Evolutionary conservation across 2,797 vertebrate species (phyloP).

Genomic region (Antrozous pallidus): DNA sequence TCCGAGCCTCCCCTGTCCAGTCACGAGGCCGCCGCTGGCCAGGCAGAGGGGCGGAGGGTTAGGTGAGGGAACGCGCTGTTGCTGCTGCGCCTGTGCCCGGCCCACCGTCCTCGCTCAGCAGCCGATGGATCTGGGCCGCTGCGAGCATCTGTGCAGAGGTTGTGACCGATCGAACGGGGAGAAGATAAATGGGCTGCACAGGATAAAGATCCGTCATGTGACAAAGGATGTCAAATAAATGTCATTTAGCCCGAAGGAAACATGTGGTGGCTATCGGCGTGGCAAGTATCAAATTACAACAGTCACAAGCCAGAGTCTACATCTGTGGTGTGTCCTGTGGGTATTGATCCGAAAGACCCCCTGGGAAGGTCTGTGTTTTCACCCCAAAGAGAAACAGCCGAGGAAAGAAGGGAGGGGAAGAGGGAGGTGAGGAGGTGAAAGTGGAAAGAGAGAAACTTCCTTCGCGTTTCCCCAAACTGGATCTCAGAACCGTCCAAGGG

Average conservation of each 20-base stretch:
- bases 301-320: slow-evolving; percentile 23
- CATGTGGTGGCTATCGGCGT: slow-evolving; percentile 25
- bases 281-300: slow-evolving; percentile 55
- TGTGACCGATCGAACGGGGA: neutral
- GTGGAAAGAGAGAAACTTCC: neutral
- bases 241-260: slow-evolving; percentile 56
- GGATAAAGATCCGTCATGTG: slow-evolving; percentile 40
- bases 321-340: neutral
- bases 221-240: slow-evolving; percentile 54
- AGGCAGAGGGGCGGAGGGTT: neutral
- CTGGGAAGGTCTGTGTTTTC: slow-evolving; percentile 33
- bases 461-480: neutral
- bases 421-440: neutral
- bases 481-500: neutral
- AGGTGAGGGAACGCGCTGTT: neutral
- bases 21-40: neutral
- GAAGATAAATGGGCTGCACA: slow-evolving; percentile 21
- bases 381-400: slow-evolving; percentile 9
- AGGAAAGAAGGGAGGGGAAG: neutral
- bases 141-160: neutral
- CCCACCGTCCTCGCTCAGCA: neutral
- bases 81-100: neutral
- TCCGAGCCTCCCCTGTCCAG: neutral
- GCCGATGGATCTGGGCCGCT: neutral
- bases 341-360: slow-evolving; percentile 33